Percentiles rank a stretch among this genome's conserved stretches.
These are phyloP conservation scores for Drosophila atripex DNA, from an alignment of 2,888 invertebrate species.

Conservation along the genomic window DNA sequence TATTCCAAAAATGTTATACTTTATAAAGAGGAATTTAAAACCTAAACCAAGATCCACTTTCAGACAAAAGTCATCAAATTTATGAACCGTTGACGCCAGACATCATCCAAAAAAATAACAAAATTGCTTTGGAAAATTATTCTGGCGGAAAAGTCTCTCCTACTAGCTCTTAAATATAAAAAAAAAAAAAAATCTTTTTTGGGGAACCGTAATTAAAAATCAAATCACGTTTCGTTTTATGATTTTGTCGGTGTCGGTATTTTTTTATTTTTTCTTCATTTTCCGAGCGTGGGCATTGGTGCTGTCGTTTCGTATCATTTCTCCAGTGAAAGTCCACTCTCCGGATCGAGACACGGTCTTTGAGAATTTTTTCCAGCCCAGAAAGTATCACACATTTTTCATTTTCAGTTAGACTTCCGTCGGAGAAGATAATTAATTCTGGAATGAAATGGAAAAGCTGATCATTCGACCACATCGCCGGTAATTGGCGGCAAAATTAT, in stretches of 20 bases:
- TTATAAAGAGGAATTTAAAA: not conserved
- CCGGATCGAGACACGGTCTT: not conserved
- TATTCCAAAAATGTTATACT: not conserved
- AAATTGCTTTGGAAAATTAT: constrained; percentile 25
- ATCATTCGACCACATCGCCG: constrained; percentile 51
- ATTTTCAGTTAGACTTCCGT: constrained; percentile 58
- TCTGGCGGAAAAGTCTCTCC: constrained; percentile 27
- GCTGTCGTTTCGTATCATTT: constrained; percentile 55
- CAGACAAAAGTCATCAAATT: constrained; percentile 23
- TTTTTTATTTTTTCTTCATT: constrained; percentile 38
- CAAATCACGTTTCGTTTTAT: constrained; percentile 69
- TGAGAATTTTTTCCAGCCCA: not conserved
- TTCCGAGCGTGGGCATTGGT: constrained; percentile 61
- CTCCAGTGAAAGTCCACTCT: constrained; percentile 61
- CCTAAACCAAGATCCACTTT: not conserved
- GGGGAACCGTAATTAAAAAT: constrained; percentile 64
- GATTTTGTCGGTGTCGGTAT: constrained; percentile 34
- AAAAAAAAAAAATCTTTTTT: not conserved
- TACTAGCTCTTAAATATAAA: too few relatives aligned
- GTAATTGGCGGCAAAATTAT: constrained; percentile 53
- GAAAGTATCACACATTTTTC: constrained; percentile 47
- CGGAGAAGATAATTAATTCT: constrained; percentile 66
- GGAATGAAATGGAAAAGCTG: constrained; percentile 29
- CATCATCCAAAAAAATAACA: constrained; percentile 2
- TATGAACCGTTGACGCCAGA: constrained; percentile 39